phyloP scores from a whole-genome alignment of 2,888 invertebrate species.

The Pyrocoelia pectoralis region DNA sequence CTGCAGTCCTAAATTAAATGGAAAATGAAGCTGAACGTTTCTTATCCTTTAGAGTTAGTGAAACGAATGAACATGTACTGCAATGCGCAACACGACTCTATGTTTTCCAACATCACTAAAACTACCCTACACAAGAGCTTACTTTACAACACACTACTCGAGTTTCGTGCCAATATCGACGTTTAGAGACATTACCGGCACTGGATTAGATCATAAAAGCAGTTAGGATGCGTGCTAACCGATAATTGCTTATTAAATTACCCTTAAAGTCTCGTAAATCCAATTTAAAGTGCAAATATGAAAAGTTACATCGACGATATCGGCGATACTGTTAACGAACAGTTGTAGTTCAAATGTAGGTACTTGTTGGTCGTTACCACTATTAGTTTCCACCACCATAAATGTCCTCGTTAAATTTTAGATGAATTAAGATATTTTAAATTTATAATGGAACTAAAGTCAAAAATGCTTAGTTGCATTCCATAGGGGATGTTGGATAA shows the following conservation, averaged over 20 bases:
- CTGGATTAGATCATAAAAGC: constrained; percentile 47
- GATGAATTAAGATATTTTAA: constrained; percentile 5
- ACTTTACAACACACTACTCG: constrained; percentile 24
- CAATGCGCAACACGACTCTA: constrained; percentile 37
- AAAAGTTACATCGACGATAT: constrained; percentile 44
- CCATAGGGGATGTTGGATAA: background rate
- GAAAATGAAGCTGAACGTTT: constrained; percentile 36
- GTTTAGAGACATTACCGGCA: constrained; percentile 33
- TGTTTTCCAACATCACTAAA: constrained; percentile 25
- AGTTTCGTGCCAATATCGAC: constrained; percentile 33
- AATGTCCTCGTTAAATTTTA: background rate
- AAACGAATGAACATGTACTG: constrained; percentile 38
- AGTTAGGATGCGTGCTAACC: constrained; percentile 47
- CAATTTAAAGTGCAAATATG: constrained; percentile 45
- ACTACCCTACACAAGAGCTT: constrained; percentile 30
- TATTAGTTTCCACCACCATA: constrained; percentile 15
- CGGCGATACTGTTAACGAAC: constrained; percentile 38
- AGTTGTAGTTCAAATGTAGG: constrained; percentile 37
- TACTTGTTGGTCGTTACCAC: constrained; percentile 38
- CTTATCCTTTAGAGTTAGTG: constrained; percentile 36
- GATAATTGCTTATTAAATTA: constrained; percentile 50
- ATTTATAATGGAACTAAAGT: background rate
- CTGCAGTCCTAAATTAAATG: constrained; percentile 36
- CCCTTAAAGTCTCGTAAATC: constrained; percentile 48
- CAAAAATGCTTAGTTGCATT: constrained; percentile 12